Evolutionary conservation across 2,113 vertebrate species (phyloP).

Genomic region (Carettochelys insculpta): DNA sequence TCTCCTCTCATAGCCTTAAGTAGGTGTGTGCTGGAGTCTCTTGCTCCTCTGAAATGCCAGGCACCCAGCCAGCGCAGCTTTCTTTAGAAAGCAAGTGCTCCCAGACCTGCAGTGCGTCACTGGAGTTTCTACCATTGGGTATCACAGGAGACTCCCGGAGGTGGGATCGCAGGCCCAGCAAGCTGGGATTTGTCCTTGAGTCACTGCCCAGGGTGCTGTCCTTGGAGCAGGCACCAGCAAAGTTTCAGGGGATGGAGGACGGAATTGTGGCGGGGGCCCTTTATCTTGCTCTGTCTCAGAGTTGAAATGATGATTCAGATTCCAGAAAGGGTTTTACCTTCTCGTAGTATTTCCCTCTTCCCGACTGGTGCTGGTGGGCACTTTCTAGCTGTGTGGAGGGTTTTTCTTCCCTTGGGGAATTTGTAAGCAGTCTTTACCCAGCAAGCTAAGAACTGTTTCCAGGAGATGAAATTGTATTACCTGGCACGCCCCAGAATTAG

Average conservation of each 20-base stretch:
- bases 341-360: not conserved
- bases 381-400: conserved; percentile 20
- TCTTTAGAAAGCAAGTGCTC: not conserved
- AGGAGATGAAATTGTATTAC: conserved; percentile 27
- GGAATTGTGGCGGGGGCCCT: not conserved
- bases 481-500: too few species aligned
- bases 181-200: not conserved
- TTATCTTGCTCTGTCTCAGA: too few species aligned
- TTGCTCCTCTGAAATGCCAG: conserved; percentile 4
- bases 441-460: conserved; percentile 51
- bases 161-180: not conserved
- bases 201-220: not conserved
- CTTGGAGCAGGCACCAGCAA: not conserved
- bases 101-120: rapidly evolving
- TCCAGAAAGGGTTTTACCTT: not conserved
- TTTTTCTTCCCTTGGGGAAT: conserved; percentile 61
- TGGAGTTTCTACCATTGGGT: not conserved
- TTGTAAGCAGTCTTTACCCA: conserved; percentile 51
- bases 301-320: too few species aligned
- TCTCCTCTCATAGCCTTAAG: not conserved
- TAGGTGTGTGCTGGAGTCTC: not conserved
- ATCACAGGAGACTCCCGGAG: not conserved
- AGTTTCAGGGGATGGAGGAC: not conserved
- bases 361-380: not conserved
- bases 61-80: not conserved